Evolutionary conservation across 2,113 vertebrate species (phyloP), one percentile per base, ranked within the genome.

Genomic region (Calidris pygmaea): DNA sequence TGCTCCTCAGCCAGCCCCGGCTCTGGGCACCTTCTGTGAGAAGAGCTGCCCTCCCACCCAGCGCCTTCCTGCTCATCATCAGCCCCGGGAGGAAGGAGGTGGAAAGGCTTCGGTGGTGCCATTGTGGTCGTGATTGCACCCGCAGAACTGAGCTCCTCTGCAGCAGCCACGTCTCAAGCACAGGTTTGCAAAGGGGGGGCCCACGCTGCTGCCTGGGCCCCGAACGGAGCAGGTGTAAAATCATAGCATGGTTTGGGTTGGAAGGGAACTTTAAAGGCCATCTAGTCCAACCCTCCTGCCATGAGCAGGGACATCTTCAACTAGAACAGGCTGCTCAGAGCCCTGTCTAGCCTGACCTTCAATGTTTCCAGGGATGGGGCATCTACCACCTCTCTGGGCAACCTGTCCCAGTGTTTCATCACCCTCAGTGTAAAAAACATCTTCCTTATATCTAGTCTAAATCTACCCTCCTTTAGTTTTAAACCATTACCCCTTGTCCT

Each of bases 131-230:
- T 35, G 60, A 45, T 85, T 35, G 39, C 35, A 77, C 45, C 65
- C n/a, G 56, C 91, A 81, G 68, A 48, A 37, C 84, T 13, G 24
- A 34, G 80, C 27, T 65, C 43, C 34, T 80, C 63, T 5, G 10
- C 0, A 1, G 29, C 10, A 3, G 70, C 1, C 0, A 16, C 3
- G 22, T 16, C 60, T 47, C 1, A 0, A 30, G 23, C 1, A 3
- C 34, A 32, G 39, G 16, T 37, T 6, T 15, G 34, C 8, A 15
- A 32, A 27, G 10, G 0, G 3, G 21, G 15, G 10, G 9, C n/a
- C 59, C 34, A 12, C 0, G 0, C 17, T 34, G 60, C 75, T 62
- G 62, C 41, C 35, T 3, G 8, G 17, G 14, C 15, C 47, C 26
- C 0, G 0, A 19, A 27, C 8, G 5, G 30, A 23, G 20, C 41